Evolutionary conservation across 2,888 invertebrate species (phyloP), one percentile per base, ranked within the genome.

Genomic region (Thymelicus acteon): DNA sequence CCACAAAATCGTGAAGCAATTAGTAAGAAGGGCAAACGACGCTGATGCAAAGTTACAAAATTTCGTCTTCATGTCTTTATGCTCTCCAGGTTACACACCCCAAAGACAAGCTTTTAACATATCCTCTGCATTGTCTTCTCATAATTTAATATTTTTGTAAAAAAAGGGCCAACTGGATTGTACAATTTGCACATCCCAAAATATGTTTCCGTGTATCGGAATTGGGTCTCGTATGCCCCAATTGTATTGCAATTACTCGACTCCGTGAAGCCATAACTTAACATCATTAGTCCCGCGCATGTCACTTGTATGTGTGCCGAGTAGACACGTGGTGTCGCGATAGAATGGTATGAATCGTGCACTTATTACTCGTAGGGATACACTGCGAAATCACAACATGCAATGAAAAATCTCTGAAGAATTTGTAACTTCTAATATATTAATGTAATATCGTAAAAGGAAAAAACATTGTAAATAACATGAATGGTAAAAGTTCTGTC

Each of bases 181-280:
- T n/a, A 48, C 31, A 31, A 5, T 5, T 31, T 40, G 12, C 44
- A 12, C 6, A 37, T 31, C 13, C 10, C 61, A 37, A 62, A 57
- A 6, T 48, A 63, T 58, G 47, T 63, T 58, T 60, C 49, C 47
- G 37, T 54, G 61, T 62, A 19, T 19, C 44, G 44, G 61, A 61
- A 61, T 64, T 54, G 49, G 5, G 49, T 40, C 83, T 82, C 82
- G 80, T 81, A 82, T 78, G 81, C 79, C 80, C 82, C 82, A 85
- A 88, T 85, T 80, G 82, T 77, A 77, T 75, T 79, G 83, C 84
- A 86, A 90, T 88, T 87, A 87, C 86, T 84, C 79, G 86, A 85
- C 81, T 83, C 76, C 78, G 78, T 80, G 74, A 76, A 73, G 81
- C 79, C 85, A 90, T 89, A 85, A 90, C 88, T 90, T 82, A 82